A percentile compares a stretch with the other conserved stretches of the same genome.
Conservation (phyloP, 2,888 invertebrate species). For the Balanococcus diminutus region DNA sequence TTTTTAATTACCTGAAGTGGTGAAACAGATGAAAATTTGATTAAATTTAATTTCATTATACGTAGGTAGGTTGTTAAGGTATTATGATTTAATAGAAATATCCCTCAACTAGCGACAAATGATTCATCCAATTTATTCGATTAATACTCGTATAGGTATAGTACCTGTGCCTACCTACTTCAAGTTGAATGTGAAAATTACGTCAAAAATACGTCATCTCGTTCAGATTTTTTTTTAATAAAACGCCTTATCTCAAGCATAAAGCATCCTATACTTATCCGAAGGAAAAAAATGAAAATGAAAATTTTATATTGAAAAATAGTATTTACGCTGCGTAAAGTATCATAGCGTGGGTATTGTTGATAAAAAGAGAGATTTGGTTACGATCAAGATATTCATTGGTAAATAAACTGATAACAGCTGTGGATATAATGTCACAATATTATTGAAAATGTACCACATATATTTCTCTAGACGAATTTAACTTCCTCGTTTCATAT, state of each 20-base stretch:
- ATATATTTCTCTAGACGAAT: neutral
- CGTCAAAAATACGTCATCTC: neutral
- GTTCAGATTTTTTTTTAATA: too few species aligned
- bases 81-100: neutral
- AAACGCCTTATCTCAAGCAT: neutral
- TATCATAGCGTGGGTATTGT: neutral
- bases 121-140: neutral
- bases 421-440: neutral
- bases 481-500: neutral
- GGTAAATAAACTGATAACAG: constrained; percentile 20
- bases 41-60: neutral
- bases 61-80: neutral
- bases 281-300: neutral
- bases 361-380: constrained; percentile 10
- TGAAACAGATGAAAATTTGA: neutral
- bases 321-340: neutral
- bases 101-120: neutral
- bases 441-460: constrained; percentile 4
- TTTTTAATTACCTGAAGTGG: neutral
- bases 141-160: neutral
- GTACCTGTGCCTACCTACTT: neutral
- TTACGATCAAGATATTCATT: neutral
- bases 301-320: neutral
- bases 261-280: neutral
- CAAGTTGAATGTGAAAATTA: neutral